Base-by-base conservation (phyloP, 2,113 vertebrate genomes). In the Periophthalmodon schlosseri region DNA sequence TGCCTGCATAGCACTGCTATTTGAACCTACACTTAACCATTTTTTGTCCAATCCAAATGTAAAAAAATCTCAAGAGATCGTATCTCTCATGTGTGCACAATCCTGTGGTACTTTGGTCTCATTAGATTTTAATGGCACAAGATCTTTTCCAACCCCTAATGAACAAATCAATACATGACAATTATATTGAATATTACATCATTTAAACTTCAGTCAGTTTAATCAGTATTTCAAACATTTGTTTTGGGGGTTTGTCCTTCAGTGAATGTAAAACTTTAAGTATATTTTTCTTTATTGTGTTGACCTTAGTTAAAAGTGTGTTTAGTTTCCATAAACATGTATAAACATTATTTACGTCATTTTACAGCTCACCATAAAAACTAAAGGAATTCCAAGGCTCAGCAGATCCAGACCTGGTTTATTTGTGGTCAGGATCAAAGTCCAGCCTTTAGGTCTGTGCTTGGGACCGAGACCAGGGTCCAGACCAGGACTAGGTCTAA, bases 401-500 rank as follows among this genome's bases (percentile, higher is more conserved):
- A 90, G 92, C 94, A 95, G 94, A 96, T 92, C 90, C 88, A 34
- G 6, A 56, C 18, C 20, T 10, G 34, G 91, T 94, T 95, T 96
- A 95, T 97, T 96, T 96, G 93, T 91, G 93, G 92, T 95, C 95
- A 86, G 96, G 96, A 98, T 97, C 97, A 96, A 95, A 76, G 86
- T 84, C 63, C 83, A 65, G 84, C 89, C 87, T 91, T 91, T 89
- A 85, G 68, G 89, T 94, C 91, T 90, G 78, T 92, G 90, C 92
- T 93, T 93, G 23, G 93, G 92, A 91, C 91, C 89, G 90, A 82
- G 16, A 93, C 92, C 57, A 60, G 57, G 4, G 9, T 93, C 92
- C 93, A 91, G 92, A 91, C 90, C 94, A 93, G 92, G 90, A 89
- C 91, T 94, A 93, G 92, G 91, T 90, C 89, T 91, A 82, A 14